Percentiles rank a stretch among this genome's conserved stretches.
phyloP scores from a whole-genome alignment of 2,888 invertebrate genomes.

The Mellilla xanthometata region DNA sequence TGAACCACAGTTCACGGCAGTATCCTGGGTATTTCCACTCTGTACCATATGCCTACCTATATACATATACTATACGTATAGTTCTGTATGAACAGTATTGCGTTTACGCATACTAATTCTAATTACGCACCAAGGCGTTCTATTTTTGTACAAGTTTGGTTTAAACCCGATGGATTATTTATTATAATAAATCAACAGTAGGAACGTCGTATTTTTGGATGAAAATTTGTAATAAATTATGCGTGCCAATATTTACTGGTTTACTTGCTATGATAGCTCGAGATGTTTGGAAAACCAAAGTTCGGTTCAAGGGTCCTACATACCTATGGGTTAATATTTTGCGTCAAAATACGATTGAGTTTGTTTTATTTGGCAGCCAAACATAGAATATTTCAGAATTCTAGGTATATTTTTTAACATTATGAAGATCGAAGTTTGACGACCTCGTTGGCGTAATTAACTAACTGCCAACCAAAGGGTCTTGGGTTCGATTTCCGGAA shows the following conservation, averaged over 20 bases:
- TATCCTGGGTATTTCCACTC: not conserved
- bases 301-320: not conserved
- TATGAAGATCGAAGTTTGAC: too few species aligned
- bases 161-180: constrained; percentile 8
- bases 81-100: not conserved
- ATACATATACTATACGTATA: not conserved
- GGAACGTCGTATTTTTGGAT: constrained; percentile 1
- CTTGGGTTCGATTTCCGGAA: too few species aligned
- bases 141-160: constrained; percentile 12
- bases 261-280: constrained; percentile 1
- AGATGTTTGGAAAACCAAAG: not conserved
- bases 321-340: too few species aligned
- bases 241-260: constrained; percentile 8
- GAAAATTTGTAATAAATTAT: constrained; percentile 6
- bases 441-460: too few species aligned
- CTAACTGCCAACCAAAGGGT: too few species aligned
- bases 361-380: too few species aligned
- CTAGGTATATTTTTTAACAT: too few species aligned
- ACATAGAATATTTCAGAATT: too few species aligned
- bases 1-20: constrained; percentile 6
- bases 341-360: too few species aligned
- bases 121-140: constrained; percentile 6
- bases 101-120: constrained; percentile 1
- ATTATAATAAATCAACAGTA: constrained; percentile 10
- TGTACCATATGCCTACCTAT: too few species aligned